These are phyloP conservation scores for Chelonus formosanus DNA, from an alignment of 2,888 invertebrate genomes.

Conservation along the genomic window DNA sequence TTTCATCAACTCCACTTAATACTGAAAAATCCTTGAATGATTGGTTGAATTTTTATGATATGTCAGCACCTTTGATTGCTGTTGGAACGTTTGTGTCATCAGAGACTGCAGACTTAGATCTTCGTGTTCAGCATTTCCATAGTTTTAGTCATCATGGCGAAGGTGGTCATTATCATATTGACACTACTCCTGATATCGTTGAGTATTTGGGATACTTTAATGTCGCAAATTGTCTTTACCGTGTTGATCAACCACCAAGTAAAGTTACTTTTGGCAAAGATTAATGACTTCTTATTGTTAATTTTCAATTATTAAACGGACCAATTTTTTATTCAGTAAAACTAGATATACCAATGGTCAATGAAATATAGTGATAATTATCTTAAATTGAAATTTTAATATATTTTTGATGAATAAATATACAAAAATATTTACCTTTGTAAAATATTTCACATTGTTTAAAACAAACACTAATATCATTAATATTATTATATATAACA, in stretches of 20 bases:
- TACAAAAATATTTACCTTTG: too few relatives aligned
- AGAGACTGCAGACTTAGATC: conserved; percentile 81
- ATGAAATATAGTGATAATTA: too few relatives aligned
- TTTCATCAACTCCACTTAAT: conserved; percentile 78
- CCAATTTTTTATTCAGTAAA: too few relatives aligned
- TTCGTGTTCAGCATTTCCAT: conserved; percentile 96
- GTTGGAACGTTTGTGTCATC: conserved; percentile 87
- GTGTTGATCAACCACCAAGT: conserved; percentile 77
- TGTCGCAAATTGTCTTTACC: conserved; percentile 76
- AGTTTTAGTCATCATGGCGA: conserved; percentile 84
- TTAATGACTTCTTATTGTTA: conserved; percentile 61
- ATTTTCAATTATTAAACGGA: too few relatives aligned
- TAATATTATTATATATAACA: too few relatives aligned
- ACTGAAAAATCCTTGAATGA: conserved; percentile 78
- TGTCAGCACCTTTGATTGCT: conserved; percentile 88
- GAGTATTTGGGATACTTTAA: conserved; percentile 92
- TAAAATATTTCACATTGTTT: too few relatives aligned
- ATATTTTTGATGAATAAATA: too few relatives aligned
- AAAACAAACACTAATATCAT: too few relatives aligned
- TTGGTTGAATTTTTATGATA: conserved; percentile 92
- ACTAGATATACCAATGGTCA: too few relatives aligned
- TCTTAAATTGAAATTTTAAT: too few relatives aligned
- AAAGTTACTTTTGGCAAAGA: conserved; percentile 81
- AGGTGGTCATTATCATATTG: conserved; percentile 97
- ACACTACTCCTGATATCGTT: conserved; percentile 86